Conservation (phyloP, 2,888 invertebrate species). For the Thelaira solivaga region DNA sequence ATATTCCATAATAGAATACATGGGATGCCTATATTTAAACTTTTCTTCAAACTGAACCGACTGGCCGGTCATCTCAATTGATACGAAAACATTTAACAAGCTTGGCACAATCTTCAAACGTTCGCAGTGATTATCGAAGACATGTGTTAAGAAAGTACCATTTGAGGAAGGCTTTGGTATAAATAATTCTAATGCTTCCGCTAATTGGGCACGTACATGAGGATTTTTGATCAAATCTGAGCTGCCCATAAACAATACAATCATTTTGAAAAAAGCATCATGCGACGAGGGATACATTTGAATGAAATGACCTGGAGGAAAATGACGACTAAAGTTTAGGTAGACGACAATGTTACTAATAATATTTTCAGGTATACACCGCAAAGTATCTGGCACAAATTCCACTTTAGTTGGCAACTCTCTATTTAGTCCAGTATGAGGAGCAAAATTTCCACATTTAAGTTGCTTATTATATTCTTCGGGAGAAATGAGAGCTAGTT, state of each 20-base stretch:
- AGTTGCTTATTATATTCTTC: slow-evolving; percentile 72
- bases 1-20: slow-evolving; percentile 95
- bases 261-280: slow-evolving; percentile 83
- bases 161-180: slow-evolving; percentile 82
- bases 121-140: slow-evolving; percentile 88
- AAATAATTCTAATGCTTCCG: slow-evolving; percentile 92
- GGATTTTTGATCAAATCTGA: slow-evolving; percentile 90
- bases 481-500: slow-evolving; percentile 82
- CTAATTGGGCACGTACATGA: slow-evolving; percentile 92
- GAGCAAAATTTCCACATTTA: slow-evolving; percentile 80
- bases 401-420: slow-evolving; percentile 80
- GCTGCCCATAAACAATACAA: slow-evolving; percentile 93
- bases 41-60: slow-evolving; percentile 97
- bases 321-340: slow-evolving; percentile 85
- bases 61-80: slow-evolving; percentile 98
- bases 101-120: slow-evolving; percentile 86
- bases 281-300: slow-evolving; percentile 80
- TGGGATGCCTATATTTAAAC: slow-evolving; percentile 96
- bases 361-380: slow-evolving; percentile 93
- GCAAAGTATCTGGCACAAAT: slow-evolving; percentile 83
- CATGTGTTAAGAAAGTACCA: slow-evolving; percentile 81
- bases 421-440: slow-evolving; percentile 77
- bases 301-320: slow-evolving; percentile 83
- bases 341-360: slow-evolving; percentile 91
- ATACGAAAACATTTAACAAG: slow-evolving; percentile 94